These are phyloP conservation scores for Lepus oiostolus DNA, from an alignment of 2,797 vertebrate species.

Conservation along the genomic window DNA sequence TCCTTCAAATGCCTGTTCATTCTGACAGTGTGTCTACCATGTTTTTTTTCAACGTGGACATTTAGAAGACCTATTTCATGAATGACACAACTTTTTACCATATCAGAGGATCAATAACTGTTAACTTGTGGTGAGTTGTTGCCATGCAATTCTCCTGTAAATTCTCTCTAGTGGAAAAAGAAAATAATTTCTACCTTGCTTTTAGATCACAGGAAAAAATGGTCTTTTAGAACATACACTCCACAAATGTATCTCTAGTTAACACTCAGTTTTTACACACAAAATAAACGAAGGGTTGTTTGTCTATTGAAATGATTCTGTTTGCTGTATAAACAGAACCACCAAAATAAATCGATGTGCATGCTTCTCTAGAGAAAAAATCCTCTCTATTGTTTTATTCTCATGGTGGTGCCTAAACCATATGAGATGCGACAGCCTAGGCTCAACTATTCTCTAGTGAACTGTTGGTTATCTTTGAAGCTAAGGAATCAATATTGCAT, in stretches of 20 bases:
- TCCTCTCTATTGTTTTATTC: constrained; percentile 10
- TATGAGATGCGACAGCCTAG: background rate
- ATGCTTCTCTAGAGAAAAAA: constrained; percentile 54
- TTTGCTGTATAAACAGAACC: constrained; percentile 52
- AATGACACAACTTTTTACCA: constrained; percentile 35
- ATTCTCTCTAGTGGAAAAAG: constrained; percentile 60
- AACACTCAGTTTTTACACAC: constrained; percentile 18
- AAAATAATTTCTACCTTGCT: constrained; percentile 64
- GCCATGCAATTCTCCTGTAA: constrained; percentile 52
- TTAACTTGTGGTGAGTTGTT: constrained; percentile 60
- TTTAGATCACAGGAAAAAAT: constrained; percentile 61
- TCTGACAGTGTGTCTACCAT: background rate
- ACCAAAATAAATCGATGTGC: constrained; percentile 68
- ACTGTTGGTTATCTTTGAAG: background rate
- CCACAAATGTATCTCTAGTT: constrained; percentile 59
- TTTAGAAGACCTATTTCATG: constrained; percentile 64
- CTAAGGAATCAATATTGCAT: background rate
- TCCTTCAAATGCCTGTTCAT: constrained; percentile 47
- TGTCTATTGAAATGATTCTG: constrained; percentile 70
- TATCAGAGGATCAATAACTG: constrained; percentile 33
- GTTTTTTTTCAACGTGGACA: constrained; percentile 31
- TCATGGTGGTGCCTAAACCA: background rate
- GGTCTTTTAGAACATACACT: constrained; percentile 2
- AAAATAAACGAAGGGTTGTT: constrained; percentile 61
- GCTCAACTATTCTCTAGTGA: background rate